Evolutionary conservation across 53 echinoderm and acorn worm species (phyloP), one percentile per base, ranked within the genome.

Genomic region (Paracentrotus lividus): DNA sequence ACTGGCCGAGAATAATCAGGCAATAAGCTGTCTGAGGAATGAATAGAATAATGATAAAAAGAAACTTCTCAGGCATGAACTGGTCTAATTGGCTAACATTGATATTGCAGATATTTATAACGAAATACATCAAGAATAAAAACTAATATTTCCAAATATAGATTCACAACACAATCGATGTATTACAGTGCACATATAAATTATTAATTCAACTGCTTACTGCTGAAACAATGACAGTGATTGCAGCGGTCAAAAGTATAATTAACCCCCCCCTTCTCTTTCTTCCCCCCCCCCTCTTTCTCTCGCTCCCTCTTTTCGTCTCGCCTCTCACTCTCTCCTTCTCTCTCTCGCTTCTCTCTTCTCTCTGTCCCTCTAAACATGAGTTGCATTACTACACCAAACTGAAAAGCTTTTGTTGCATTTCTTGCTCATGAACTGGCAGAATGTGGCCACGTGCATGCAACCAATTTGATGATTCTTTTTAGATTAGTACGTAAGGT

Each of bases 371-470:
- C 33, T 18, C 23, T 60, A 21, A 60, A 21, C 24, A 60, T 5
- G 0, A 60, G 20, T 20, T 24, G 5, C 32, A 66, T 29, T 10
- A 66, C 66, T 2, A 57, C 20, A 20, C 4, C 20, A 60, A 31
- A 27, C n/a, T 66, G 32, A 16, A 66, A 10, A 31, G 66, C 9
- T 66, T 72, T 40, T 36, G 15, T 72, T n/a, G n/a, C 72, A 72
- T 40, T 14, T 40, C 8, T 72, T 72, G 4, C 40, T 72, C 38
- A 72, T 72, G 72, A 72, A 72, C 72, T 72, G n/a, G 14, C 18
- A 32, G 72, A 72, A 40, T 18, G 40, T 72, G 72, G 72, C 18
- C 36, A 36, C 72, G 40, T 72, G 72, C 72, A 72, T 72, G 72
- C 6, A 38, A 21, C 72, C 72, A 72, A 72, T 72, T 72, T 72